These are phyloP conservation scores for Hecatera dysodea DNA, from an alignment of 2,888 invertebrate species.

Conservation along the genomic window DNA sequence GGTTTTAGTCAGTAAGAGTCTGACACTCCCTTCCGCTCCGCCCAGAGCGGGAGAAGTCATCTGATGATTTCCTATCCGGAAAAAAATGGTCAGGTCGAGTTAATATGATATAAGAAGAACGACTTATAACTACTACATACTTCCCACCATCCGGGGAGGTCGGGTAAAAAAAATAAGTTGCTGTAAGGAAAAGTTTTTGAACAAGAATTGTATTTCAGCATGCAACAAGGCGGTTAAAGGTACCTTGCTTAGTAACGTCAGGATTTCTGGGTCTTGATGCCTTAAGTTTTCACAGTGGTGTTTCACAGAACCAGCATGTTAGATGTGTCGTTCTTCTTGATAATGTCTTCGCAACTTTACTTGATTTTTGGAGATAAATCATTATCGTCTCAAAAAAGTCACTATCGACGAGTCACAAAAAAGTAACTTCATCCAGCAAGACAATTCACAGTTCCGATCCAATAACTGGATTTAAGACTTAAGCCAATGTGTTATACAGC, in stretches of 20 bases:
- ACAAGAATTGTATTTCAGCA: constrained; percentile 14
- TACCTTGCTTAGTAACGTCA: neutral
- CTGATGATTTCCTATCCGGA: no score
- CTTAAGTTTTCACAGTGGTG: no score
- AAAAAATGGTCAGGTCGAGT: neutral
- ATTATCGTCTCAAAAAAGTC: no score
- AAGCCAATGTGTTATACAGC: neutral
- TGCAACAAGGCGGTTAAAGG: neutral
- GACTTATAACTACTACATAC: neutral
- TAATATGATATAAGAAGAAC: no score
- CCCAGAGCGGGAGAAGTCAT: no score
- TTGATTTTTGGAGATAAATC: neutral
- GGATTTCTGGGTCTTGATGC: no score
- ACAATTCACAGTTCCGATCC: neutral
- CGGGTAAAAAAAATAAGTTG: neutral
- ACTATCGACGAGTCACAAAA: no score
- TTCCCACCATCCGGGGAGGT: neutral
- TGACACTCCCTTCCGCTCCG: no score
- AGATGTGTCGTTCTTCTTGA: neutral
- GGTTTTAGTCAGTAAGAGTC: no score
- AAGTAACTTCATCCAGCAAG: no score
- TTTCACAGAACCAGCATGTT: constrained; percentile 1
- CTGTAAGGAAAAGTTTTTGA: neutral
- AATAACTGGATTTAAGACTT: neutral
- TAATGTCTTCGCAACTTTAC: neutral